These are phyloP conservation scores for Stictonetta naevosa DNA, from an alignment of 2,113 vertebrate species.

Conservation along the genomic window DNA sequence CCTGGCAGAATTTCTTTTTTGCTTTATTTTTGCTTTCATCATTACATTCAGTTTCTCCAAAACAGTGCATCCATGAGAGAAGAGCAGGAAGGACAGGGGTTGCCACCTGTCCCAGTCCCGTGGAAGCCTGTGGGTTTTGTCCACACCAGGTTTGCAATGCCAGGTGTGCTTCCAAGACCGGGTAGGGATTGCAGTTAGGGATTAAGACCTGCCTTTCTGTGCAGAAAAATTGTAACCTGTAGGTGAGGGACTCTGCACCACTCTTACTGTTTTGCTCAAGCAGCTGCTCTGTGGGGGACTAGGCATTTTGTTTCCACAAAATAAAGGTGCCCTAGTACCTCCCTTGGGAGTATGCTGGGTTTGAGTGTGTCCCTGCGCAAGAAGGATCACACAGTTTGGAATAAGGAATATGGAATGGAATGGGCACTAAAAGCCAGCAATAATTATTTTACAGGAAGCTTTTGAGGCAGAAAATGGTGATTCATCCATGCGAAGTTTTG, in stretches of 20 bases:
- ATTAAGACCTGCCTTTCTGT: neutral
- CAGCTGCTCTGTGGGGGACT: neutral
- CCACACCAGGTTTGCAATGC: neutral
- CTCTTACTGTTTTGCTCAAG: neutral
- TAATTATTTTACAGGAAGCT: neutral
- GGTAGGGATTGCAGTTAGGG: neutral
- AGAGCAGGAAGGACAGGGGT: fast-evolving
- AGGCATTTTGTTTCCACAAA: neutral
- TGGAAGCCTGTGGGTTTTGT: no score
- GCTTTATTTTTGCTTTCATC: neutral
- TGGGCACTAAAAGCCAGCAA: neutral
- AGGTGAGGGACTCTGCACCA: fast-evolving
- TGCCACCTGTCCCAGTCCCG: fast-evolving
- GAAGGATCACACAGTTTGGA: neutral
- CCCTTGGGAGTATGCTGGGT: neutral
- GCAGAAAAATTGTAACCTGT: neutral
- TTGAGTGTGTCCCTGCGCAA: neutral
- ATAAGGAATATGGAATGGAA: neutral
- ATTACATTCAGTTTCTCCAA: neutral
- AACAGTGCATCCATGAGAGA: neutral
- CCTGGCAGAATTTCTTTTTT: neutral
- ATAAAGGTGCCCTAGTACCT: neutral
- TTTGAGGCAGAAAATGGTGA: neutral
- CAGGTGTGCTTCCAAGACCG: neutral
- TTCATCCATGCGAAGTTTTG: neutral